Evolutionary conservation across 2,113 vertebrate genomes (phyloP), one percentile per base, ranked within the genome.

Genomic region (Argyrosomus japonicus): DNA sequence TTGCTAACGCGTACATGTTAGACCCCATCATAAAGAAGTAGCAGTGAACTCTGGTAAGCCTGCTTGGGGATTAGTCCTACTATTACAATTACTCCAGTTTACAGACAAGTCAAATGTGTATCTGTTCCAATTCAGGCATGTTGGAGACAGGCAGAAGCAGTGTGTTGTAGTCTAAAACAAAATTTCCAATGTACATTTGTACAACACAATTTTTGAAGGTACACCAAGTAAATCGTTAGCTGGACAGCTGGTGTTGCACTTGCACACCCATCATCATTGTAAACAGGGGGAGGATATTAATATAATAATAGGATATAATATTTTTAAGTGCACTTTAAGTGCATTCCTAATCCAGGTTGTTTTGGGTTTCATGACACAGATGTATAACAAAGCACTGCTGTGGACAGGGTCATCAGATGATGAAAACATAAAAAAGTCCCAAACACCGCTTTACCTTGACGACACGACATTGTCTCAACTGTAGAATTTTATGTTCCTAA

Each of bases 1-100:
- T 50, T 36, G 15, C 57, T 45, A 23, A 54, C 68, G 47, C 69
- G 56, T 36, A 14, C 32, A 23, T 32, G 56, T 58, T 50, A 80
- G 50, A 63, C 18, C 15, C 36, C 23, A 56, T 36, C 19, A 65
- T 47, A 36, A 17, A 62, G 25, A 61, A 27, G 25, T 27, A 27
- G 25, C 25, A 27, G 25, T 27, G 15, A 40, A 60, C 19, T 36
- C 7, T 48, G 18, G 51, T 47, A 32, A 57, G 57, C 7, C 25
- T 58, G n/a, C 8, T 47, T 29, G n/a, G 32, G 21, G 53, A 56
- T 40, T 57, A 27, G 25, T 27, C 25, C 2, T 32, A 58, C 36
- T 45, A 8, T 25, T 36, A 32, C 15, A 27, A 17, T 18, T 60
- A 17, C 8, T 32, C 27, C 27, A 61, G 4, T 27, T 25, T 27